These are phyloP conservation scores for Elysia crispata DNA, from an alignment of 2,888 invertebrate genomes.

Conservation along the genomic window DNA sequence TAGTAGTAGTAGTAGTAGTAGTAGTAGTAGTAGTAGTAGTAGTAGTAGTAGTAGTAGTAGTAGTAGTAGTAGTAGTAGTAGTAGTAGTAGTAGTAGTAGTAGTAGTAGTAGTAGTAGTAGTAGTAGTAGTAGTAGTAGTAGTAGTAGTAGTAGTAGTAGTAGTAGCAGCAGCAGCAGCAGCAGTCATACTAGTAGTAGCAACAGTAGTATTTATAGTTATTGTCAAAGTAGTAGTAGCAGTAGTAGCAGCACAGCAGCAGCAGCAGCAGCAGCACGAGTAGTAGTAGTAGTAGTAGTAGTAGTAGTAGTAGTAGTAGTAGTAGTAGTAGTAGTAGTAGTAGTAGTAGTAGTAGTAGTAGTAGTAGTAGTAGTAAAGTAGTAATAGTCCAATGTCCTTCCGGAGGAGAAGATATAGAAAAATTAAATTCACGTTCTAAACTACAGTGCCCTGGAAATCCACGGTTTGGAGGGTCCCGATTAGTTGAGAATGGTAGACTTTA, in stretches of 20 bases:
- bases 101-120: constrained; percentile 11
- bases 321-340: constrained; percentile 28
- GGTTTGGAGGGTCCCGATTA: too few relatives aligned
- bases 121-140: constrained; percentile 28
- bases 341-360: constrained; percentile 28
- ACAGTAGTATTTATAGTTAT: too few relatives aligned
- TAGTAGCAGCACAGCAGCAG: too few relatives aligned
- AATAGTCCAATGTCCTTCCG: too few relatives aligned
- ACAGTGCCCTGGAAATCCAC: too few relatives aligned
- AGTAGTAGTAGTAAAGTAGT: constrained; percentile 24
- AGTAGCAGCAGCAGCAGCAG: constrained; percentile 10
- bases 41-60: constrained; percentile 18
- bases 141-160: constrained; percentile 28
- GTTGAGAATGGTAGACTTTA: too few relatives aligned
- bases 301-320: constrained; percentile 28
- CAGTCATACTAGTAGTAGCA: too few relatives aligned
- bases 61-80: constrained; percentile 13
- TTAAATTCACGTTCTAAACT: too few relatives aligned
- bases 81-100: constrained; percentile 24
- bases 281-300: constrained; percentile 21
- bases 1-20: constrained; percentile 14
- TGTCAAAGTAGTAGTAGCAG: too few relatives aligned
- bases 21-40: constrained; percentile 22
- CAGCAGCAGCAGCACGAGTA: too few relatives aligned
- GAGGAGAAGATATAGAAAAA: too few relatives aligned